Conservation (phyloP, 1,140 invertebrate species). For the Drosophila sturtevanti region DNA sequence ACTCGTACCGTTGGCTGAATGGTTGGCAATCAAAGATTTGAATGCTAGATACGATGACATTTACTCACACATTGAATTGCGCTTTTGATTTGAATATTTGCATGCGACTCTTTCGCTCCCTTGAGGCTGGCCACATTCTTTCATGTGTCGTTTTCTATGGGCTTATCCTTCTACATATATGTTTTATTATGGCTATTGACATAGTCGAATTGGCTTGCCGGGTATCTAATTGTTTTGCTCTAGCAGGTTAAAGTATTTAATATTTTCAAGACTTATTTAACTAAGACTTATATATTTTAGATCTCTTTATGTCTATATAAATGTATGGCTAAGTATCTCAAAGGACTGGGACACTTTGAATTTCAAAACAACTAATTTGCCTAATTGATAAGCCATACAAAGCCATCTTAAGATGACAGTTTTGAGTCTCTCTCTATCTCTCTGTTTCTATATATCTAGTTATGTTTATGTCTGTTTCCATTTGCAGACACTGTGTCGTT, state of each 20-base stretch:
- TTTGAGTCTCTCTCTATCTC: slow-evolving; percentile 12
- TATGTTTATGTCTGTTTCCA: slow-evolving; percentile 23
- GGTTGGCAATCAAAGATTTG: slow-evolving; percentile 81
- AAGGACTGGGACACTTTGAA: slow-evolving; percentile 38
- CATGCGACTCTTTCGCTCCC: slow-evolving; percentile 44
- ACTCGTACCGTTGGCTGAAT: slow-evolving; percentile 69
- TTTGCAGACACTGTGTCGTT: slow-evolving; percentile 39
- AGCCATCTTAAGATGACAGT: slow-evolving; percentile 45
- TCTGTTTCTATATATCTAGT: slow-evolving; percentile 9
- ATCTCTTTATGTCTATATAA: slow-evolving; percentile 19
- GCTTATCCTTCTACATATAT: slow-evolving; percentile 36
- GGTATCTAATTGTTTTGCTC: slow-evolving; percentile 1
- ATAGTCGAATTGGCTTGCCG: slow-evolving; percentile 71
- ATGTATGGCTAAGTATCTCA: slow-evolving; percentile 31
- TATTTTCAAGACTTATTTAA: slow-evolving; percentile 56
- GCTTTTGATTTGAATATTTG: slow-evolving; percentile 81
- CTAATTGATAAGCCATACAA: slow-evolving; percentile 74
- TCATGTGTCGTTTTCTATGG: slow-evolving; percentile 38
- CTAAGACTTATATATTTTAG: slow-evolving; percentile 35
- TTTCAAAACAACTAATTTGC: slow-evolving; percentile 64
- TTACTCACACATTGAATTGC: slow-evolving; percentile 79
- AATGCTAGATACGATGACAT: slow-evolving; percentile 81
- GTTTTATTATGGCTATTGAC: slow-evolving; percentile 55
- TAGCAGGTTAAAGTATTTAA: slow-evolving; percentile 37
- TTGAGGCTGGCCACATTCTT: slow-evolving; percentile 42